Conservation (phyloP, 2,113 vertebrate species). For the Alligator sinensis region DNA sequence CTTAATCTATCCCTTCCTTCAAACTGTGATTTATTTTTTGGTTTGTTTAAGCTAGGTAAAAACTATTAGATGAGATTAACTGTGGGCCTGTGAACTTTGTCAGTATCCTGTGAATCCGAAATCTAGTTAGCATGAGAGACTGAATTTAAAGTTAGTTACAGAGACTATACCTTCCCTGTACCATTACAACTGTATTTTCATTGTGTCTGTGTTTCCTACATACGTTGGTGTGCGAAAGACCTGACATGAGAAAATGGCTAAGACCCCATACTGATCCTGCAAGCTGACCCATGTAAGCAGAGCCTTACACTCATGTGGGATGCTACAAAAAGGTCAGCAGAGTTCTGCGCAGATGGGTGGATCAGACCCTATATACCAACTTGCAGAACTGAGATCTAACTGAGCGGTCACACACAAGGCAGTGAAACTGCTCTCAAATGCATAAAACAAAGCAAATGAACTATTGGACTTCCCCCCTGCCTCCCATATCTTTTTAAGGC, state of each 20-base stretch:
- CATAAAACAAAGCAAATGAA: background rate
- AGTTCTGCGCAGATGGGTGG: background rate
- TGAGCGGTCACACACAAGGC: rapidly evolving
- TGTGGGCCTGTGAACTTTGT: background rate
- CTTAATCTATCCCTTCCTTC: background rate
- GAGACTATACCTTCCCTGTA: background rate
- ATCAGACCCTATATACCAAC: background rate
- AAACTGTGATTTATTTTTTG: background rate
- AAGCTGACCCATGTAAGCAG: background rate
- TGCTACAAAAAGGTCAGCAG: rapidly evolving
- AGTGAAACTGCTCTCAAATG: background rate
- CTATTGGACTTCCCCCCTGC: background rate
- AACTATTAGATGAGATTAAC: background rate
- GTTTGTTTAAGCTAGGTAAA: too few relatives aligned
- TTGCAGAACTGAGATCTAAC: background rate
- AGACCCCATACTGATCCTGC: background rate
- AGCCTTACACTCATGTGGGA: background rate
- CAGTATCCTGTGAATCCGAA: background rate
- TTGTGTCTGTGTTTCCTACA: rapidly evolving
- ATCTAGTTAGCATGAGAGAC: background rate
- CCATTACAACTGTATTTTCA: background rate
- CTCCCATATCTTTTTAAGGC: background rate
- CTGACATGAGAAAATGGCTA: background rate
- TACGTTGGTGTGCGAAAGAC: too few relatives aligned
- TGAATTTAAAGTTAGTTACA: background rate